Evolutionary conservation across 2,888 invertebrate species (phyloP).

Genomic region (Lymantria dispar): DNA sequence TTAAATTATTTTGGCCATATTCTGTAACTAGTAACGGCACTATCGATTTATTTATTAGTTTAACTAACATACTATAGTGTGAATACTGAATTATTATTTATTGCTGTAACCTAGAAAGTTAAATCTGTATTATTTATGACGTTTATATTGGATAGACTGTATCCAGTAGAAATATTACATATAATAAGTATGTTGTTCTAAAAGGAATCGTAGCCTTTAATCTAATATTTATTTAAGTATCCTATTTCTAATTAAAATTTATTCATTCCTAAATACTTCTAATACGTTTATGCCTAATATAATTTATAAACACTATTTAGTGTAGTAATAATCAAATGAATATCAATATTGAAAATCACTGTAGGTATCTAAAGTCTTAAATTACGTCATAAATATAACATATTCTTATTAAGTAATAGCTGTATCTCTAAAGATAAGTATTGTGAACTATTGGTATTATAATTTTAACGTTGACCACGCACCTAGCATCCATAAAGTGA

Average conservation of each 20-base stretch:
- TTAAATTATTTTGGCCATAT: not conserved
- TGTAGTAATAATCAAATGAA: conserved; percentile 1
- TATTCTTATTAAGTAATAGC: conserved; percentile 31
- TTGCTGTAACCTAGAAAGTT: not conserved
- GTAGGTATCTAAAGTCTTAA: not conserved
- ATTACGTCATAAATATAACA: conserved; percentile 15
- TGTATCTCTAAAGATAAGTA: conserved; percentile 19
- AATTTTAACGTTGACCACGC: conserved; percentile 30
- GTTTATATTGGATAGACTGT: not conserved
- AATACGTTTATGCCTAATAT: too few relatives aligned
- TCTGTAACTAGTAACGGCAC: not conserved
- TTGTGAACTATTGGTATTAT: conserved; percentile 18
- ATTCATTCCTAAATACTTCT: too few relatives aligned
- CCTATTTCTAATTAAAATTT: too few relatives aligned
- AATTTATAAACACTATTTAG: not conserved
- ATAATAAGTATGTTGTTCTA: too few relatives aligned
- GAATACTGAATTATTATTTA: not conserved
- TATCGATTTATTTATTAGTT: conserved; percentile 1
- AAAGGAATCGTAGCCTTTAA: too few relatives aligned
- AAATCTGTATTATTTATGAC: not conserved
- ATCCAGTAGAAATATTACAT: not conserved
- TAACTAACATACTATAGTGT: not conserved
- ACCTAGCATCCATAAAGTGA: conserved; percentile 32
- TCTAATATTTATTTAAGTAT: too few relatives aligned
- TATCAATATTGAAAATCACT: not conserved